Conservation (phyloP, 1,140 invertebrate genomes). For the Drosophila pallidifrons region DNA sequence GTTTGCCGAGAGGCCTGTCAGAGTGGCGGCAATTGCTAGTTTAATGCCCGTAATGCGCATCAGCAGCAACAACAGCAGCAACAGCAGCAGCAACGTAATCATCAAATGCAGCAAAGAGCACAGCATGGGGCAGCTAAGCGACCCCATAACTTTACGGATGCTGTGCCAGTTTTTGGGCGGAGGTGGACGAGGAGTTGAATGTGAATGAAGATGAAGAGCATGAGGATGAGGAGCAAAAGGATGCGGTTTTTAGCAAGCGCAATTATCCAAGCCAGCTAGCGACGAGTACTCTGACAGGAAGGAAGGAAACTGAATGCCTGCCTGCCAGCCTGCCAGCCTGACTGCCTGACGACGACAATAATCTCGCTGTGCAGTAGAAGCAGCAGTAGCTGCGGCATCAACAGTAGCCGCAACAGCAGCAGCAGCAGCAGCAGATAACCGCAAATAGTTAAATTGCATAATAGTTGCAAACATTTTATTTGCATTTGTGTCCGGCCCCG, state of each 20-base stretch:
- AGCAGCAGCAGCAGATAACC: constrained; percentile 47
- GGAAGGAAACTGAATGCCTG: constrained; percentile 22
- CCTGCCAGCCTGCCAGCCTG: too few species aligned
- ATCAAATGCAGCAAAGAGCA: constrained; percentile 22
- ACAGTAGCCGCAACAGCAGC: constrained; percentile 25
- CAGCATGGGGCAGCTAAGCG: constrained; percentile 14
- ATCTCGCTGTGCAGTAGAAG: constrained; percentile 36
- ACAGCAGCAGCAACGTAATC: constrained; percentile 32
- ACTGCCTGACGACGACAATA: constrained; percentile 42
- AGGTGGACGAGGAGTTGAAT: background rate
- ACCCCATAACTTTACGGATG: constrained; percentile 20
- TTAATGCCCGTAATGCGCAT: constrained; percentile 52
- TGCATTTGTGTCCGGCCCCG: constrained; percentile 44
- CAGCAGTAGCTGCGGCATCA: constrained; percentile 5
- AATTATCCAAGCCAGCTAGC: constrained; percentile 27
- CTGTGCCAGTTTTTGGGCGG: constrained; percentile 7
- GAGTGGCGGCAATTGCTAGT: constrained; percentile 43
- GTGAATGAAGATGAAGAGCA: background rate
- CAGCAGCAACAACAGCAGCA: constrained; percentile 23
- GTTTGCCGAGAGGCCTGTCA: constrained; percentile 36
- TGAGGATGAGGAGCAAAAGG: background rate
- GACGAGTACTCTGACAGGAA: constrained; percentile 9
- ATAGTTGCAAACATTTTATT: constrained; percentile 67
- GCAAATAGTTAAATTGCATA: constrained; percentile 66
- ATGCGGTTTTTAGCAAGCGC: constrained; percentile 32